phyloP scores from a whole-genome alignment of 2,797 vertebrate genomes.

The Darevskia nairensis region DNA sequence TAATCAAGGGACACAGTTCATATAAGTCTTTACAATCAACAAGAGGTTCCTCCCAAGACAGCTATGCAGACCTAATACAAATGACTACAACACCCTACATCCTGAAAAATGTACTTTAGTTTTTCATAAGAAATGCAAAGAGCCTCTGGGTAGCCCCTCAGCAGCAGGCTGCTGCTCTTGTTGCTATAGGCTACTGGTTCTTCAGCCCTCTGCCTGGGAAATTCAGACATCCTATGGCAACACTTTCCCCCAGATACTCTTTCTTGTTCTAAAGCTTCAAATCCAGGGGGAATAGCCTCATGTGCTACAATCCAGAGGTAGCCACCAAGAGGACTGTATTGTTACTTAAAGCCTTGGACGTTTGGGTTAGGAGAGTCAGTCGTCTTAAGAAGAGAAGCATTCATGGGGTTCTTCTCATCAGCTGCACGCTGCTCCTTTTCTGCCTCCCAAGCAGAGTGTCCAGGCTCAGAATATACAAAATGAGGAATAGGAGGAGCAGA shows the following conservation, averaged over 20 bases:
- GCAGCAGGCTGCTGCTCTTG: constrained; percentile 29
- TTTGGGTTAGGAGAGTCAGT: constrained; percentile 13
- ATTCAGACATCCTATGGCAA: constrained; percentile 51
- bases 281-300: constrained; percentile 47
- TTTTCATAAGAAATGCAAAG: constrained; percentile 57
- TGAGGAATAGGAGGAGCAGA: neutral
- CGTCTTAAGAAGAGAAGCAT: constrained; percentile 19
- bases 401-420: constrained; percentile 16
- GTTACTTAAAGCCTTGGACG: constrained; percentile 39
- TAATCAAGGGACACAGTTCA: constrained; percentile 38
- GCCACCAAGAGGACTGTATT: neutral
- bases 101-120: constrained; percentile 67
- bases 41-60: constrained; percentile 47
- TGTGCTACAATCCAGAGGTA: constrained; percentile 50
- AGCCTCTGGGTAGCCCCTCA: constrained; percentile 29
- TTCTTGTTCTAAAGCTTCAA: constrained; percentile 55
- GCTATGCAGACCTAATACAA: constrained; percentile 14
- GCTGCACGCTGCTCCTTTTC: neutral
- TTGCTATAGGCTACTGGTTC: constrained; percentile 56
- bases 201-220: constrained; percentile 62
- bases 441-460: neutral
- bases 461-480: accelerated
- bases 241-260: constrained; percentile 14
- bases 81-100: constrained; percentile 33
- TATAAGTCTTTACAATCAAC: constrained; percentile 41